Percentiles rank a stretch among this genome's conserved stretches.
Evolutionary conservation across 92 coral and sea anemone species (phyloP).

Genomic region (Phenganax subtilis): DNA sequence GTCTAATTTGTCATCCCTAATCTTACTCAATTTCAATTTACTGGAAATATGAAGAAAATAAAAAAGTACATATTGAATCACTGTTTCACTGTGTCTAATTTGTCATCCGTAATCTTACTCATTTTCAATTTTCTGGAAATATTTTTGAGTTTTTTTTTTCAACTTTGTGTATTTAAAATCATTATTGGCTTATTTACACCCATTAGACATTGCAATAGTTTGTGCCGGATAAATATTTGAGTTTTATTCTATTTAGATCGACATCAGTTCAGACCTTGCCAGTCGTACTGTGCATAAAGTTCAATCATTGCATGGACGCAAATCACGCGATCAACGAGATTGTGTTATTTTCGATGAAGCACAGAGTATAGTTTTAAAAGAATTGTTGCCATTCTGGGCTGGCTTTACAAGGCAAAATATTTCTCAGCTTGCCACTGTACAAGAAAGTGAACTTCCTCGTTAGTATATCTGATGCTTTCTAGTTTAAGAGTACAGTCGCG

Average conservation of each 20-base stretch:
- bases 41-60: too few relatives aligned
- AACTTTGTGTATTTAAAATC: too few relatives aligned
- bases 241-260: slow-evolving; percentile 54
- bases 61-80: neutral
- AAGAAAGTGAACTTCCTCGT: slow-evolving; percentile 73
- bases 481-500: too few relatives aligned
- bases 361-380: slow-evolving; percentile 79
- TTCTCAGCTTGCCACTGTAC: slow-evolving; percentile 50
- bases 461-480: slow-evolving; percentile 39
- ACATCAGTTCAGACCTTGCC: slow-evolving; percentile 92
- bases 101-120: neutral
- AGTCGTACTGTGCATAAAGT: slow-evolving; percentile 79
- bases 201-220: too few relatives aligned
- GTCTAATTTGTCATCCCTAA: too few relatives aligned
- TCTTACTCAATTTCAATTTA: too few relatives aligned
- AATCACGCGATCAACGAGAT: slow-evolving; percentile 83
- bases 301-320: slow-evolving; percentile 67
- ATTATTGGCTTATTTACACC: too few relatives aligned
- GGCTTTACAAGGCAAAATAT: slow-evolving; percentile 81
- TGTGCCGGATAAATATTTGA: neutral
- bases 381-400: slow-evolving; percentile 92
- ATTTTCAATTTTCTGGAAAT: too few relatives aligned
- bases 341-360: slow-evolving; percentile 87
- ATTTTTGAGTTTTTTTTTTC: too few relatives aligned
- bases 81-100: neutral